Evolutionary conservation across 1,140 invertebrate species (phyloP).

Genomic region (Metaphire vulgaris): DNA sequence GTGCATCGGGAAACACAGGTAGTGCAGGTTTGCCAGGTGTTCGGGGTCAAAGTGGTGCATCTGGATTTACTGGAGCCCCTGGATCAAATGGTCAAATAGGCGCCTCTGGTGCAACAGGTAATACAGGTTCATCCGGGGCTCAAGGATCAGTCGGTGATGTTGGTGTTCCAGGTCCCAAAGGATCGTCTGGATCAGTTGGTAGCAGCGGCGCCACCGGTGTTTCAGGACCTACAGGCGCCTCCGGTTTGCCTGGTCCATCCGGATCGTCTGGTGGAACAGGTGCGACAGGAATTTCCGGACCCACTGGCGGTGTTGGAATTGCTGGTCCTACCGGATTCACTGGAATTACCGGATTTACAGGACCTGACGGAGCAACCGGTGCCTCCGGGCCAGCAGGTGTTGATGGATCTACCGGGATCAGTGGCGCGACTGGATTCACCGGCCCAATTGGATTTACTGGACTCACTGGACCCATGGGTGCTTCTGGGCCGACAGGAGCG

Average conservation of each 20-base stretch:
- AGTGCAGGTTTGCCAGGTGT: constrained; percentile 6
- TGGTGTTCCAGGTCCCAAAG: constrained; percentile 31
- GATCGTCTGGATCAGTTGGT: neutral
- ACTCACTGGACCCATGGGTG: neutral
- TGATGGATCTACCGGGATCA: too few relatives aligned
- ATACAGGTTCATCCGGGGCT: constrained; percentile 33
- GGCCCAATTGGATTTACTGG: constrained; percentile 5
- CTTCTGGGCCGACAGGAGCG: neutral
- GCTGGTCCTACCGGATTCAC: too few relatives aligned
- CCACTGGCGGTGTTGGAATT: neutral
- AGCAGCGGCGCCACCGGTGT: neutral
- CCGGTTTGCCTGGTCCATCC: constrained; percentile 20
- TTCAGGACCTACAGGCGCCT: constrained; percentile 1
- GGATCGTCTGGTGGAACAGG: constrained; percentile 19
- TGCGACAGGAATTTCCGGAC: constrained; percentile 2
- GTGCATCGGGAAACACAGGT: neutral
- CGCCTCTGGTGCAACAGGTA: constrained; percentile 27
- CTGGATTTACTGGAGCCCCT: constrained; percentile 31
- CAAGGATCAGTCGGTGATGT: constrained; percentile 32
- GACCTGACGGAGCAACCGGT: too few relatives aligned
- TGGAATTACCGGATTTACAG: too few relatives aligned
- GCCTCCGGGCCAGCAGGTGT: too few relatives aligned
- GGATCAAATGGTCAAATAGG: constrained; percentile 27
- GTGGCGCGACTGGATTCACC: too few relatives aligned
- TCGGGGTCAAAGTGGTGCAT: constrained; percentile 11